Percentiles rank a stretch among this genome's conserved stretches.
phyloP scores from a whole-genome alignment of 1,140 invertebrate genomes.

The Brachionus plicatilis region DNA sequence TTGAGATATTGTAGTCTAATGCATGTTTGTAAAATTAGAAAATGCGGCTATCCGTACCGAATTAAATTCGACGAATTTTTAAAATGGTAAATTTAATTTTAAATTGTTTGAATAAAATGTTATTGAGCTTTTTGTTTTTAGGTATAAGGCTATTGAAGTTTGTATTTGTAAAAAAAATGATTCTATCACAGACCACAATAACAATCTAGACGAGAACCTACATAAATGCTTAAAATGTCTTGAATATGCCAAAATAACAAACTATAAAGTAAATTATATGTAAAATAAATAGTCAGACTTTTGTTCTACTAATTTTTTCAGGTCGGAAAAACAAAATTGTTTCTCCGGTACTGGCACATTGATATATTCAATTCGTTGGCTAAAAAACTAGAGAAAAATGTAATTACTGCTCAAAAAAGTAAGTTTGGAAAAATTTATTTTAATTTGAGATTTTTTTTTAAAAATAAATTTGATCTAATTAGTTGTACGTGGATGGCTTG shows the following conservation, averaged over 20 bases:
- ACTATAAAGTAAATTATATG: slow-evolving; percentile 27
- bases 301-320: neutral
- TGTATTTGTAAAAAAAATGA: slow-evolving; percentile 4
- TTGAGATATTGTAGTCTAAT: slow-evolving; percentile 98
- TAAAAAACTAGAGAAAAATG: slow-evolving; percentile 34
- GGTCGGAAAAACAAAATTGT: slow-evolving; percentile 38
- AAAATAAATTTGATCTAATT: neutral
- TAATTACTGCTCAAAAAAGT: slow-evolving; percentile 35
- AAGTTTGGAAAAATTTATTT: neutral
- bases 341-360: slow-evolving; percentile 38
- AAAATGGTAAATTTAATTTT: slow-evolving; percentile 48
- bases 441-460: neutral
- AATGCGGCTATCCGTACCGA: slow-evolving; percentile 80
- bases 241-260: slow-evolving; percentile 37
- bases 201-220: slow-evolving; percentile 13
- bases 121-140: neutral
- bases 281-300: neutral
- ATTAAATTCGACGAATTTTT: slow-evolving; percentile 64
- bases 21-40: slow-evolving; percentile 93
- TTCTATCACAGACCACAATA: neutral
- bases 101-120: neutral
- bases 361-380: slow-evolving; percentile 31
- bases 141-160: slow-evolving; percentile 25
- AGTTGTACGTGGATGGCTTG: slow-evolving; percentile 37
- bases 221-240: slow-evolving; percentile 35